Percentiles rank a stretch among this genome's conserved stretches.
These are phyloP conservation scores for Planiliza haematocheilus DNA, from an alignment of 2,113 vertebrate species.

Conservation along the genomic window DNA sequence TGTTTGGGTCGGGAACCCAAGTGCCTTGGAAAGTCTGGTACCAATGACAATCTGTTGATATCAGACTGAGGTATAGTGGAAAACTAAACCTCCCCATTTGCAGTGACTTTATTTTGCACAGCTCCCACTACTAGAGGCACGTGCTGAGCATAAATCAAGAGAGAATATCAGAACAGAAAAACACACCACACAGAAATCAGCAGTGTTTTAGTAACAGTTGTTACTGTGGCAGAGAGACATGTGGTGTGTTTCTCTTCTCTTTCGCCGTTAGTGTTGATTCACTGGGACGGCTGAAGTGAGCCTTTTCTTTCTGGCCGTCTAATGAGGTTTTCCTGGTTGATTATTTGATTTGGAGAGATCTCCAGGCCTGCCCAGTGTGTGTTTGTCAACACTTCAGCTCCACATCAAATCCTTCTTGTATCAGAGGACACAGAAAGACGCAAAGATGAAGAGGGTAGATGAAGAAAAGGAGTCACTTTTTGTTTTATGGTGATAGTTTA, in stretches of 20 bases:
- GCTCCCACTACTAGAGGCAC: background rate
- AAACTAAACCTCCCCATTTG: background rate
- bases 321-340: constrained; percentile 62
- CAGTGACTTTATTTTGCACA: background rate
- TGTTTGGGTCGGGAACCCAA: background rate
- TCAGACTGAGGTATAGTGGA: background rate
- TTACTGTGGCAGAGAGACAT: constrained; percentile 14
- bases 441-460: constrained; percentile 15
- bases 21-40: background rate
- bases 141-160: background rate
- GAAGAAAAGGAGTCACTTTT: background rate
- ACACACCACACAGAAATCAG: constrained; percentile 27
- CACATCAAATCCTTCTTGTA: constrained; percentile 34
- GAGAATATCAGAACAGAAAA: background rate
- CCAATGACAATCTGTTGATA: background rate
- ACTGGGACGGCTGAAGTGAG: constrained; percentile 48
- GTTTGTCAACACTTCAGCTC: constrained; percentile 56
- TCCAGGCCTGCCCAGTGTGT: constrained; percentile 47
- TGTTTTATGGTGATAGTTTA: constrained; percentile 8
- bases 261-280: constrained; percentile 49
- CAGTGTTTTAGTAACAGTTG: constrained; percentile 20
- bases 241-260: constrained; percentile 47
- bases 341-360: constrained; percentile 71
- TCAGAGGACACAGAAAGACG: constrained; percentile 4
- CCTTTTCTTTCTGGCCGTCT: constrained; percentile 46